These are phyloP conservation scores for Tachina grossa DNA, from an alignment of 2,888 invertebrate species.

Conservation along the genomic window DNA sequence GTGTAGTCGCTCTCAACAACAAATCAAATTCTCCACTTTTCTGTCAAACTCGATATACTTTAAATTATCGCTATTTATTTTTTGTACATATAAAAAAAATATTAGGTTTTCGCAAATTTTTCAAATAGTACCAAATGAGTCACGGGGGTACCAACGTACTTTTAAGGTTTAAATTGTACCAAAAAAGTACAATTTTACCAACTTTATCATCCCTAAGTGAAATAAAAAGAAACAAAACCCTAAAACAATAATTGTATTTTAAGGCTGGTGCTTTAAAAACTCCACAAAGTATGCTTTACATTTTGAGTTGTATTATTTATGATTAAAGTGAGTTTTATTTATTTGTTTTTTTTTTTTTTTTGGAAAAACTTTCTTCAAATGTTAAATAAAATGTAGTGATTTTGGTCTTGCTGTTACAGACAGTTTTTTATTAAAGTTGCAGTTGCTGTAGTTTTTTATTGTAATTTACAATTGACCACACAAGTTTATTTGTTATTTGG, in stretches of 20 bases:
- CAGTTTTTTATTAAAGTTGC: background rate
- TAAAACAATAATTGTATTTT: slow-evolving; percentile 25
- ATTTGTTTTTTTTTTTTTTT: background rate
- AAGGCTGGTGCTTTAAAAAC: slow-evolving; percentile 22
- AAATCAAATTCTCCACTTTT: too few species aligned
- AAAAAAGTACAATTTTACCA: too few species aligned
- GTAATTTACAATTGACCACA: slow-evolving; percentile 63
- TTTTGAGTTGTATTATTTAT: slow-evolving; percentile 8
- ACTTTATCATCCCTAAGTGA: too few species aligned
- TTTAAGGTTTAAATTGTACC: too few species aligned
- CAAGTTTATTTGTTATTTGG: slow-evolving; percentile 66
- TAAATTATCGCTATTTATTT: too few species aligned
- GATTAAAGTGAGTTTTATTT: slow-evolving; percentile 7
- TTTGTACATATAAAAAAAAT: too few species aligned
- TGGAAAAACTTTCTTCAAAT: slow-evolving; percentile 23
- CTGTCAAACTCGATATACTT: too few species aligned
- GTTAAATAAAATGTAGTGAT: slow-evolving; percentile 8
- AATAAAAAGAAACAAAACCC: slow-evolving; percentile 18
- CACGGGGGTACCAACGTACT: too few species aligned
- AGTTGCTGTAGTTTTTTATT: background rate
- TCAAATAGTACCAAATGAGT: too few species aligned
- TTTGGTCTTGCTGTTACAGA: slow-evolving; percentile 1
- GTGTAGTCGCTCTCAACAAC: too few species aligned
- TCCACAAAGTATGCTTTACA: slow-evolving; percentile 57
- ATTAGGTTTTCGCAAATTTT: too few species aligned